Percentiles rank a stretch among this genome's conserved stretches.
Evolutionary conservation across 2,888 invertebrate species (phyloP).

Genomic region (Pseudococcus jackbeardsleyi): DNA sequence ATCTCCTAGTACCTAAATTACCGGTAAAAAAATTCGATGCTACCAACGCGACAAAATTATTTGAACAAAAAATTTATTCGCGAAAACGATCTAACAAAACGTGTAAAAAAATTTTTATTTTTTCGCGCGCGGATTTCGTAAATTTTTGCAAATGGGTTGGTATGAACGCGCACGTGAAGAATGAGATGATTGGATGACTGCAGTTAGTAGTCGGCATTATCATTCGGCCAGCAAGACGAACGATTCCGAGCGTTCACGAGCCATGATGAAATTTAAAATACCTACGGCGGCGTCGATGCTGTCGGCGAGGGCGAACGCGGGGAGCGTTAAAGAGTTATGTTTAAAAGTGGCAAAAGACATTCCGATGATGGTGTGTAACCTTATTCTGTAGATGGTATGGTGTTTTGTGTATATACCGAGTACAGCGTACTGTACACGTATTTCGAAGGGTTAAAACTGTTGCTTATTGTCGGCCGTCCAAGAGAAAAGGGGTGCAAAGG

Average conservation of each 20-base stretch:
- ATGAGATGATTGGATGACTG: conserved; percentile 62
- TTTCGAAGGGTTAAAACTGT: conserved; percentile 59
- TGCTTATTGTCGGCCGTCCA: conserved; percentile 22
- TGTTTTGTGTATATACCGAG: not conserved
- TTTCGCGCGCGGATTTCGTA: conserved; percentile 53
- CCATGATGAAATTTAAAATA: conserved; percentile 59
- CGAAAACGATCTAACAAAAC: not conserved
- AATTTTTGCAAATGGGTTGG: conserved; percentile 60
- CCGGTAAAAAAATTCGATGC: not conserved
- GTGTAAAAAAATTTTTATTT: conserved; percentile 25
- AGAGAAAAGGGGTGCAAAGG: not conserved
- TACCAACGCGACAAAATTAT: no score
- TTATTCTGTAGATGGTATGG: conserved; percentile 25
- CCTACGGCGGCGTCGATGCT: not conserved
- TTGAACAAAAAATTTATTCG: not conserved
- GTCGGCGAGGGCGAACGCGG: not conserved
- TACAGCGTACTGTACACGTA: not conserved
- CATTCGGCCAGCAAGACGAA: conserved; percentile 63
- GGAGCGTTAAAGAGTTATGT: conserved; percentile 60
- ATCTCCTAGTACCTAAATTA: not conserved
- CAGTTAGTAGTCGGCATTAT: conserved; percentile 63
- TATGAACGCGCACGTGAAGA: conserved; percentile 64
- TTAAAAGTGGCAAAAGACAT: conserved; percentile 61
- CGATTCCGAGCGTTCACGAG: conserved; percentile 59
- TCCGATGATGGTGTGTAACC: conserved; percentile 61